Base-by-base conservation (phyloP, 2,888 invertebrate genomes). In the Hoplodrina ambigua region DNA sequence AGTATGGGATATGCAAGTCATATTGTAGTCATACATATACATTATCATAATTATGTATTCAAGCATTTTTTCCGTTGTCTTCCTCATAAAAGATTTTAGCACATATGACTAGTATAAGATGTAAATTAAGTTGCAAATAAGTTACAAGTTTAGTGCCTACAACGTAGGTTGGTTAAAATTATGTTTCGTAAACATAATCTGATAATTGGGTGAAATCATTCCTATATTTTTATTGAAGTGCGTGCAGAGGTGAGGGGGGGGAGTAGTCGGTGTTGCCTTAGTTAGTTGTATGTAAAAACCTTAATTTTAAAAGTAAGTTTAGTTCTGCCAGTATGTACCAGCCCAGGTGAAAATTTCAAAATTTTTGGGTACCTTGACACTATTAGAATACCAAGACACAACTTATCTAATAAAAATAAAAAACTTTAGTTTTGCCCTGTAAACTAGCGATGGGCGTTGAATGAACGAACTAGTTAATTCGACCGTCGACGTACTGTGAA, bases 201-300 rank as follows among this genome's bases (percentile, higher is more conserved):
- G 41, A 55, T 49, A 17, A 20, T 57, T 76, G 13, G 15, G 57
- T 56, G 33, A 57, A 60, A 67, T 81, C 78, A 78, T 78, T 78
- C 78, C 82, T 78, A 61, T 65, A 44, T 62, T 65, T 61, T 63
- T 60, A 50, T 30, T 54, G 20, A 25, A 4, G 15, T 67, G 20
- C 56, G 7, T 66, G 3, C 17, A 46, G 13, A 52, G 56, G 49
- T 55, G 50, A 30, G 15, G 20, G 19, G 33, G 20, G 19, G 33
- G 57, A 60, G 37, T 13, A 53, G 10, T 73, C 50, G 33, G 60
- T 60, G 52, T 68, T 65, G 57, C 54, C n/a, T n/a, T n/a, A n/a
- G n/a, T n/a, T n/a, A n/a, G n/a, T n/a, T n/a, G n/a, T n/a, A n/a
- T n/a, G n/a, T 15, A 41, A 37, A 41, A 41, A 41, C 41, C 33